Conservation (phyloP, 2,797 vertebrate species). For the Calcarius lapponicus region DNA sequence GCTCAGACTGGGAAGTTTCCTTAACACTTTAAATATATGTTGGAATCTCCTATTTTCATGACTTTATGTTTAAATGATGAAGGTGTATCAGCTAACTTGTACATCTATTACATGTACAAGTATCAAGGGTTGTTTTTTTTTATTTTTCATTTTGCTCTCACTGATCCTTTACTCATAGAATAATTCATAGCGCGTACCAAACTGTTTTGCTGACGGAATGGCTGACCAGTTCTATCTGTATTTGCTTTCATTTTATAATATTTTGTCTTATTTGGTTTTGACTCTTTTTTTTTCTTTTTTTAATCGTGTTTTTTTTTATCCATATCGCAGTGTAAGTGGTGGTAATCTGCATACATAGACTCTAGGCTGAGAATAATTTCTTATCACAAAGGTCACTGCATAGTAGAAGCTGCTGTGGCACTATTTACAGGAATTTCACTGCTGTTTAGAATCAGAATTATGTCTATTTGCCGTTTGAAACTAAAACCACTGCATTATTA, state of each 20-base stretch:
- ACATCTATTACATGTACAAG: too few relatives aligned
- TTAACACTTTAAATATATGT: fast-evolving
- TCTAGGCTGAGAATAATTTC: slow-evolving; percentile 14
- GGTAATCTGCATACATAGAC: neutral
- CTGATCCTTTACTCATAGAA: neutral
- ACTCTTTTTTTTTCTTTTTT: neutral
- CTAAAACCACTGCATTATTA: slow-evolving; percentile 63
- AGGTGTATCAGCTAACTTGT: neutral
- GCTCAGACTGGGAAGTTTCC: neutral
- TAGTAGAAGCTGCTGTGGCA: neutral
- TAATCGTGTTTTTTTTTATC: neutral
- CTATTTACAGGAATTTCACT: slow-evolving; percentile 26
- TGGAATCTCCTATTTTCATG: neutral
- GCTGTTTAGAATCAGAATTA: slow-evolving; percentile 38
- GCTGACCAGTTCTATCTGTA: neutral
- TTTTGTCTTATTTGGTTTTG: neutral
- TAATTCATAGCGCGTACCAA: neutral
- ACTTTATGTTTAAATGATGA: neutral
- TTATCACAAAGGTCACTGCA: neutral
- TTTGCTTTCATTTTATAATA: neutral
- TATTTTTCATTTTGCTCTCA: neutral
- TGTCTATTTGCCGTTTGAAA: slow-evolving; percentile 37
- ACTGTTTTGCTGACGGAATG: neutral
- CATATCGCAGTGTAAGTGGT: neutral
- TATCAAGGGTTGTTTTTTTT: fast-evolving